These are phyloP conservation scores for Nothura maculosa DNA, from an alignment of 2,797 vertebrate genomes.

Conservation along the genomic window DNA sequence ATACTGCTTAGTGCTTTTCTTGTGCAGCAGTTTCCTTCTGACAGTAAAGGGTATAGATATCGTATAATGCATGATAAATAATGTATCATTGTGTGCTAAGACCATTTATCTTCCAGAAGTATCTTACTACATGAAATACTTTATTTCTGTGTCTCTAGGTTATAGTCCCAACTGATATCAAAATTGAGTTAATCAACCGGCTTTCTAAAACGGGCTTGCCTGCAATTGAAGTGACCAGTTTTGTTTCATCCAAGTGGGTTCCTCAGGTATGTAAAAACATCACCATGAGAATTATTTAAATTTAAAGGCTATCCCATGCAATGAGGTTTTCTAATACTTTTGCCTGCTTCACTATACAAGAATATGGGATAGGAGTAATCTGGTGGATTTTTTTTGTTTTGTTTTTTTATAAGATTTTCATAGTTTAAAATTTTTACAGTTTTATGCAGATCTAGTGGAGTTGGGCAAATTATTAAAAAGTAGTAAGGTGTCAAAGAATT, in stretches of 20 bases:
- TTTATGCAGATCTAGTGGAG: not conserved
- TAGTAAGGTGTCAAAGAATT: not conserved
- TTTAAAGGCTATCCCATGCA: not conserved
- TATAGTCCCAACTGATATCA: conserved; percentile 91
- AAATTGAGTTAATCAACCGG: conserved; percentile 95
- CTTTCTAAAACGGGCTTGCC: conserved; percentile 93
- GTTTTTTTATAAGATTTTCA: not conserved
- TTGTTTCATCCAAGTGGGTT: conserved; percentile 97
- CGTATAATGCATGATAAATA: not conserved
- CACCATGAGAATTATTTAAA: not conserved
- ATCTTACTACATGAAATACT: not conserved
- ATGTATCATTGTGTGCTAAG: not conserved
- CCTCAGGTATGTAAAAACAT: conserved; percentile 89
- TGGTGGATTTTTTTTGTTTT: not conserved
- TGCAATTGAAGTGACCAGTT: conserved; percentile 95
- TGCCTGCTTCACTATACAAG: not conserved
- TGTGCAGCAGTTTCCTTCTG: not conserved
- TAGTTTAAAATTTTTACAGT: not conserved
- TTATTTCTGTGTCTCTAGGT: conserved; percentile 80
- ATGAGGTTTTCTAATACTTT: not conserved
- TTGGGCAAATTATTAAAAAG: not conserved
- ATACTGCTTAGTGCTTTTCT: not conserved
- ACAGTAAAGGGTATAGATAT: not conserved
- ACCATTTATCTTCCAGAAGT: not conserved
- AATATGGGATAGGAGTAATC: not conserved